Conservation (phyloP, 2,888 invertebrate species). For the Sylvicola cinctus region DNA sequence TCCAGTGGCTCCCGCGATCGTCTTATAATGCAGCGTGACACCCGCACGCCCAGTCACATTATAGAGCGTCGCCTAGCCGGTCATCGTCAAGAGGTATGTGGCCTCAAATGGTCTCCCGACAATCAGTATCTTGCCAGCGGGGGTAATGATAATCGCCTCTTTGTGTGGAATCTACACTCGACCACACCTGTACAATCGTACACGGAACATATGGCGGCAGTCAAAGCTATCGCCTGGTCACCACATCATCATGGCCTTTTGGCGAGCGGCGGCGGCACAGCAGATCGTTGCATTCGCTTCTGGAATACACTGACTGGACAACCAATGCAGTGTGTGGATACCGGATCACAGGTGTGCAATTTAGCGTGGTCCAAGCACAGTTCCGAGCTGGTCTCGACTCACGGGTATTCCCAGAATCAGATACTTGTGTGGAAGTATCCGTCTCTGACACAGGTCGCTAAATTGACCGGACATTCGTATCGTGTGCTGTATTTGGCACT, state of each 20-base stretch:
- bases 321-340: constrained; percentile 95
- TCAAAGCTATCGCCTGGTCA: constrained; percentile 98
- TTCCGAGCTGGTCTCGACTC: constrained; percentile 91
- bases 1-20: constrained; percentile 91
- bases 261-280: constrained; percentile 98
- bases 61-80: constrained; percentile 67
- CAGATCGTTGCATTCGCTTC: constrained; percentile 88
- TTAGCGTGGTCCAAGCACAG: constrained; percentile 98
- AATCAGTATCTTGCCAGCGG: constrained; percentile 94
- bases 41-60: constrained; percentile 60
- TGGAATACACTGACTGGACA: constrained; percentile 98
- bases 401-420: constrained; percentile 97
- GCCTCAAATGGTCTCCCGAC: constrained; percentile 96
- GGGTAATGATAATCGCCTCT: constrained; percentile 61
- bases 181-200: constrained; percentile 84
- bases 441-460: constrained; percentile 88
- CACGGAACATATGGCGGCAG: constrained; percentile 90
- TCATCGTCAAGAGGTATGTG: constrained; percentile 94
- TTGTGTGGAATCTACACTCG: constrained; percentile 57
- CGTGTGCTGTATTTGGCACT: constrained; percentile 88
- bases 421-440: constrained; percentile 99
- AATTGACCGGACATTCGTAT: constrained; percentile 90
- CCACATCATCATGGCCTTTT: constrained; percentile 94
- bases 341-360: constrained; percentile 95
- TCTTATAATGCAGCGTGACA: constrained; percentile 83